Evolutionary conservation across 2,113 vertebrate species (phyloP).

Genomic region (Indicator maculatus): DNA sequence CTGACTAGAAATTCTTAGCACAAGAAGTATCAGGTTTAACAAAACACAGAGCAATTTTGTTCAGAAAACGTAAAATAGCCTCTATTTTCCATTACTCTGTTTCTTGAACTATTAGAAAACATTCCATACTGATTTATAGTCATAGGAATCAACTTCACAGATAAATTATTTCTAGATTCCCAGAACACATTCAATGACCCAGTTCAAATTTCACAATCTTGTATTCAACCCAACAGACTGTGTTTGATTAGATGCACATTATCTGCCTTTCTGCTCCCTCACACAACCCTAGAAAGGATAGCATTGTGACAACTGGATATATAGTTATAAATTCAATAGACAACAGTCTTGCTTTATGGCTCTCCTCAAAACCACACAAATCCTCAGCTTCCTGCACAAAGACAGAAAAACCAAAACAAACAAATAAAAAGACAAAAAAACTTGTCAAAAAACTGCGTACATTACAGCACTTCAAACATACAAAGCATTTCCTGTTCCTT

Average conservation of each 20-base stretch:
- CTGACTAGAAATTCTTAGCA: neutral
- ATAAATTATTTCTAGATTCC: conserved; percentile 58
- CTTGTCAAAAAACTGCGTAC: neutral
- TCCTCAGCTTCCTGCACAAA: neutral
- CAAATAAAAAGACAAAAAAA: neutral
- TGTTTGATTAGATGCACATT: conserved; percentile 60
- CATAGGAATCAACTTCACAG: conserved; percentile 20
- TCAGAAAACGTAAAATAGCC: neutral
- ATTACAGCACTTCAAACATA: neutral
- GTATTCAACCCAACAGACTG: conserved; percentile 34
- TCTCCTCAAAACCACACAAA: neutral
- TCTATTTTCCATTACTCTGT: conserved; percentile 18
- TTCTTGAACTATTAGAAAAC: conserved; percentile 50
- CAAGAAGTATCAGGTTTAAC: neutral
- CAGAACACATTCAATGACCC: conserved; percentile 27
- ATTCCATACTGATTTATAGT: conserved; percentile 56
- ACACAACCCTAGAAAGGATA: neutral
- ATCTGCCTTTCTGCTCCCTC: conserved; percentile 28
- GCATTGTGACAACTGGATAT: neutral
- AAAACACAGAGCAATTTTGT: neutral
- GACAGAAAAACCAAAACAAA: neutral
- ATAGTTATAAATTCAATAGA: neutral
- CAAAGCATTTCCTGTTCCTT: neutral
- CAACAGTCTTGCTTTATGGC: neutral
- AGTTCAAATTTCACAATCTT: conserved; percentile 65